These are phyloP conservation scores for Pentalonia nigronervosa DNA, from an alignment of 1,140 invertebrate species.

Conservation along the genomic window DNA sequence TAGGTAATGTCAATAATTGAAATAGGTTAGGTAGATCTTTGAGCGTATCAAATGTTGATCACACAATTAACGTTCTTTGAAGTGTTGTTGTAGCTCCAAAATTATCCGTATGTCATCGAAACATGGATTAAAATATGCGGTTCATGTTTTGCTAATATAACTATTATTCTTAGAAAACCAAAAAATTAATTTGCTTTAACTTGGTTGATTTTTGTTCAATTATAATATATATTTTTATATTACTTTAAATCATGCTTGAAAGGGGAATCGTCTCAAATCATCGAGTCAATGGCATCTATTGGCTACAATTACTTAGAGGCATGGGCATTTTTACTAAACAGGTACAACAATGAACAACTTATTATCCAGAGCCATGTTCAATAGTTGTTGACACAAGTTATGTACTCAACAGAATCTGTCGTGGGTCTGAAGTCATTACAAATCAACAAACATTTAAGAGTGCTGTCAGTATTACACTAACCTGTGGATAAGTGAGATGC, in stretches of 20 bases:
- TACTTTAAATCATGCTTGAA: neutral
- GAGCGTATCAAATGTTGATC: no score
- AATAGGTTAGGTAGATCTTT: no score
- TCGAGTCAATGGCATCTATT: neutral
- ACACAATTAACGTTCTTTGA: no score
- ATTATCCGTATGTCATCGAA: no score
- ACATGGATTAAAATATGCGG: no score
- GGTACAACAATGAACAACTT: neutral
- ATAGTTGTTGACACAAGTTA: neutral
- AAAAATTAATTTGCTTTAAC: no score
- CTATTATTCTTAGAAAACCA: no score
- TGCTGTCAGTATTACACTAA: neutral
- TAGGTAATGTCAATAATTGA: no score
- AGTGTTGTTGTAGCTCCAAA: no score
- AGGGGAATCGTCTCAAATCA: neutral
- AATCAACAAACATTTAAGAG: neutral
- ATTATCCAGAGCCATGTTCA: neutral
- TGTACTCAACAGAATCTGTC: neutral
- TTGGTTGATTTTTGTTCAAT: no score
- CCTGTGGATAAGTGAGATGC: neutral
- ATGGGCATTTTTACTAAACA: neutral
- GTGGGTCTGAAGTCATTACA: neutral
- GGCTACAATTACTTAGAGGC: neutral
- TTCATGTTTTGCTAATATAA: no score
- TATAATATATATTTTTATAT: no score